A percentile compares a stretch with the other conserved stretches of the same genome.
These are phyloP conservation scores for Sinella curviseta DNA, from an alignment of 1,140 invertebrate genomes.

Conservation along the genomic window DNA sequence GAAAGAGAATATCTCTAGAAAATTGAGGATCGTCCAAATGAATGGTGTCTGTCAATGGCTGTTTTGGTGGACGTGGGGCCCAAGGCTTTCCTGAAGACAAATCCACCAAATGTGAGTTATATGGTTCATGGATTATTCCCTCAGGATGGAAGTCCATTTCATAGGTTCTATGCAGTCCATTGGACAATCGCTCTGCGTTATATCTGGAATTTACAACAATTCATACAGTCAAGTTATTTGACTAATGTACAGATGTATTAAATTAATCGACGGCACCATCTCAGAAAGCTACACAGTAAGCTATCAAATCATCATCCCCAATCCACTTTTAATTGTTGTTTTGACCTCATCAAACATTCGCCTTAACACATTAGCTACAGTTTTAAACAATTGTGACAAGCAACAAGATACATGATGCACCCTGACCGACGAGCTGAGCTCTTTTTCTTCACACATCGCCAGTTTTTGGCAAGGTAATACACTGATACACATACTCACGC, in stretches of 20 bases:
- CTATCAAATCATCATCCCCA: no score
- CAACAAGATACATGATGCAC: no score
- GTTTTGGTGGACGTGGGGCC: not conserved
- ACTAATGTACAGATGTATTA: no score
- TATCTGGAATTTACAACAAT: constrained; percentile 13
- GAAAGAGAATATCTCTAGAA: not conserved
- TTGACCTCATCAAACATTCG: no score
- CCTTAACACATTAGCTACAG: no score
- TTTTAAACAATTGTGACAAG: no score
- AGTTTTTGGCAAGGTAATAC: constrained; percentile 12
- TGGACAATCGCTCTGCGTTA: constrained; percentile 4
- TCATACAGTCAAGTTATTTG: no score
- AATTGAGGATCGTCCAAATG: not conserved
- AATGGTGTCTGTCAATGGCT: not conserved
- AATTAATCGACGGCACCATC: no score
- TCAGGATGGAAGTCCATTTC: not conserved
- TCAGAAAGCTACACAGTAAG: no score
- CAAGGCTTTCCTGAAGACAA: not conserved
- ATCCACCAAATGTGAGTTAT: constrained; percentile 16
- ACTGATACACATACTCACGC: not conserved
- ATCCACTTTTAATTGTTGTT: no score
- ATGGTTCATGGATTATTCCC: not conserved
- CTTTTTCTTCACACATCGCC: constrained; percentile 15
- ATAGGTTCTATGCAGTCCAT: not conserved
- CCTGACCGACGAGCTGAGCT: constrained; percentile 1